Conservation (phyloP, 2,113 vertebrate genomes). For the Glaucomys volans region DNA sequence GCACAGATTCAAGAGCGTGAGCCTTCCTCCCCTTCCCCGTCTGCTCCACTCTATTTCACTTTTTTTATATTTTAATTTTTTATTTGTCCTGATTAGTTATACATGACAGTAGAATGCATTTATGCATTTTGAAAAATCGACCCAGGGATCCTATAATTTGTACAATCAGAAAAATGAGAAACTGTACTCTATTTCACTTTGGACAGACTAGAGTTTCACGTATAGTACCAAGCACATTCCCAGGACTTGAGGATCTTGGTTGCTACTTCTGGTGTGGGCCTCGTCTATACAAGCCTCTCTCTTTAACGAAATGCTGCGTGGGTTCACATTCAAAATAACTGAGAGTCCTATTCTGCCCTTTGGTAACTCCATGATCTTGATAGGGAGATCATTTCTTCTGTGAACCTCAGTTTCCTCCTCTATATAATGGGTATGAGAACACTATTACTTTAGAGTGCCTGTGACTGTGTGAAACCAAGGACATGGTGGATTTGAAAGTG, state of each 20-base stretch:
- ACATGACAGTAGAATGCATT: no score
- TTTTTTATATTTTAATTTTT: no score
- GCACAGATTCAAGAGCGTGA: no score
- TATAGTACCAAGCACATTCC: not conserved
- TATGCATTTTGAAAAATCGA: no score
- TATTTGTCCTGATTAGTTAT: no score
- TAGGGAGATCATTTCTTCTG: not conserved
- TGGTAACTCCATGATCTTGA: not conserved
- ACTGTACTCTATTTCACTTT: not conserved
- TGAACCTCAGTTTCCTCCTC: not conserved
- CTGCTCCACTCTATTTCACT: no score
- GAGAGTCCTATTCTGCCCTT: not conserved
- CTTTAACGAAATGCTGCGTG: not conserved
- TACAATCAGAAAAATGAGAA: no score
- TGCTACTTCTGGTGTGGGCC: not conserved
- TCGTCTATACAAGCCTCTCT: not conserved
- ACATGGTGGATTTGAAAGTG: not conserved
- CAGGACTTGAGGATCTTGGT: not conserved
- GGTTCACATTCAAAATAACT: not conserved
- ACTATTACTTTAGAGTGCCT: not conserved
- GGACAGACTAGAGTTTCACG: not conserved
- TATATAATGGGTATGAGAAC: not conserved
- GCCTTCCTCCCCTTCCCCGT: not conserved
- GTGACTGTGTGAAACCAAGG: not conserved
- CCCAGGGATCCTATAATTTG: no score